These are phyloP conservation scores for Apamea crenata DNA, from an alignment of 2,888 invertebrate species.

Conservation along the genomic window DNA sequence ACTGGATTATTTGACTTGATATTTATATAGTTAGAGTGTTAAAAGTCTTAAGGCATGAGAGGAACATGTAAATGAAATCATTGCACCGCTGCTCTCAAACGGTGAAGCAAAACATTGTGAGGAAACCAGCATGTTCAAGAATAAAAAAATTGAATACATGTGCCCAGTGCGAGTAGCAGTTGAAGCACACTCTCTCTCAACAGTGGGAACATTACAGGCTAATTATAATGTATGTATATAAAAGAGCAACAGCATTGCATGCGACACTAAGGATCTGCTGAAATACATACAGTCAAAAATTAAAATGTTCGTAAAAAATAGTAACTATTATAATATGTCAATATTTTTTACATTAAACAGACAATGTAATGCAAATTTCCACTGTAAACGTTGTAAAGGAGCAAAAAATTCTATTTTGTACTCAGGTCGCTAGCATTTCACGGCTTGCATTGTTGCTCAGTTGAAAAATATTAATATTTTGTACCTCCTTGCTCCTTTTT, in stretches of 20 bases:
- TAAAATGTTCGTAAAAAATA: background rate
- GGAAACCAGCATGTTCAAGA: background rate
- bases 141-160: background rate
- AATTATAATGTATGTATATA: background rate
- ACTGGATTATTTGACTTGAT: background rate
- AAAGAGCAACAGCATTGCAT: background rate
- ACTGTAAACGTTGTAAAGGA: background rate
- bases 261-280: background rate
- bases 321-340: background rate
- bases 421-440: constrained; percentile 45
- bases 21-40: background rate
- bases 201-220: background rate
- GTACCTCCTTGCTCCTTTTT: constrained; percentile 63
- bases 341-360: constrained; percentile 13
- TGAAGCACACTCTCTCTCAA: too few species aligned
- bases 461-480: constrained; percentile 76
- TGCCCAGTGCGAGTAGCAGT: background rate
- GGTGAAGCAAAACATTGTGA: background rate
- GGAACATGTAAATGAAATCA: background rate
- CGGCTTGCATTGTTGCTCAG: constrained; percentile 65
- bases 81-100: background rate
- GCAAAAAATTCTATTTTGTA: constrained; percentile 31
- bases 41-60: background rate
- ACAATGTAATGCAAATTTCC: constrained; percentile 27
- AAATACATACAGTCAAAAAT: background rate